Percentiles rank a stretch among this genome's conserved stretches.
phyloP scores from a whole-genome alignment of 2,113 vertebrate genomes.

The Brienomyrus longianalis region DNA sequence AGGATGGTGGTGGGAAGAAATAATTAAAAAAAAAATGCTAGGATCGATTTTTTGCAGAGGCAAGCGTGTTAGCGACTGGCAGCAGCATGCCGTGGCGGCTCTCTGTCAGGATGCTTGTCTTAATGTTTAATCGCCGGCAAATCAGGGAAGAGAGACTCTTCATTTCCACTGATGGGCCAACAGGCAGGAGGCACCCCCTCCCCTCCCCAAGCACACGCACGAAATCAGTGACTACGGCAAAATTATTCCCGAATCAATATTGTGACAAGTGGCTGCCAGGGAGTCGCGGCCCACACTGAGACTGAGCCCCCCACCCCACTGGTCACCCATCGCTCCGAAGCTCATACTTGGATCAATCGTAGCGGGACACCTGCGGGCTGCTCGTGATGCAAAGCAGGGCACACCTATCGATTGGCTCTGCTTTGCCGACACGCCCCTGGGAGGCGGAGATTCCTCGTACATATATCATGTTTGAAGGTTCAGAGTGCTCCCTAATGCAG shows the following conservation, averaged over 20 bases:
- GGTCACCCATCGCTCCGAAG: slow-evolving; percentile 47
- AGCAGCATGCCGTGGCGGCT: neutral
- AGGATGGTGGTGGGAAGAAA: neutral
- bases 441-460: neutral
- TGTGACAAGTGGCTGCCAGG: slow-evolving; percentile 52
- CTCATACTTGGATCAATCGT: neutral
- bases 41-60: neutral
- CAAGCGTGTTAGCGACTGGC: neutral
- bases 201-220: slow-evolving; percentile 30
- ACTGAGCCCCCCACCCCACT: slow-evolving; percentile 35
- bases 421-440: neutral
- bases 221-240: slow-evolving; percentile 58
- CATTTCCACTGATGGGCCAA: slow-evolving; percentile 4
- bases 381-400: slow-evolving; percentile 57
- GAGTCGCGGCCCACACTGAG: slow-evolving; percentile 48
- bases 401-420: slow-evolving; percentile 29
- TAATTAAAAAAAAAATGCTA: neutral
- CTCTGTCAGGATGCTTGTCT: slow-evolving; percentile 14
- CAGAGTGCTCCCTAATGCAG: neutral
- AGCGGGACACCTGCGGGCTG: slow-evolving; percentile 35
- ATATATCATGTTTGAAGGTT: neutral
- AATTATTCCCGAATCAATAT: slow-evolving; percentile 67
- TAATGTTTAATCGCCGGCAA: slow-evolving; percentile 18
- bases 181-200: neutral
- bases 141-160: slow-evolving; percentile 6